Base-by-base conservation (phyloP, 2,888 invertebrate species). In the Dryocosmus kuriphilus region DNA sequence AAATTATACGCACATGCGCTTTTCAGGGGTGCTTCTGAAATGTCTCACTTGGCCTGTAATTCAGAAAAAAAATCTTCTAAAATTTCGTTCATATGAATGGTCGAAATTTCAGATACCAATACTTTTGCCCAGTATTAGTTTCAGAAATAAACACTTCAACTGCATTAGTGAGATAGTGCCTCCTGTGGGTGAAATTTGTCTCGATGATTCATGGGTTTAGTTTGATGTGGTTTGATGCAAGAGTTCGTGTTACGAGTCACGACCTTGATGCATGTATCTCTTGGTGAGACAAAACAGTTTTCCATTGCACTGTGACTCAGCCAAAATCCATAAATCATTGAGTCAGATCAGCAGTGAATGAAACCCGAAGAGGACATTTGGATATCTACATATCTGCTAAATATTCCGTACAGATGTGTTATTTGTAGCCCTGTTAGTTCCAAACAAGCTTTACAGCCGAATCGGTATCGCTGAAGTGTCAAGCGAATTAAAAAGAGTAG, bases 371-470 rank as follows among this genome's bases (percentile, higher is more conserved):
- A 35, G 62, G 65, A 38, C 65, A 65, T 65, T 65, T 65, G 41
- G 16, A 65, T 65, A 65, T 65, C 62, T 61, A 8, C 27, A 41
- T 51, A 51, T 51, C 51, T 63, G 62, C 62, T 63, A 63, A 63
- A 63, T 63, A 63, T 63, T 63, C 38, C 24, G 24, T 38, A 24
- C 22, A 14, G 35, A 35, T 41, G 16, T 63, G 62, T 63, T 63
- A 63, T 63, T 35, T 63, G 62, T 63, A 35, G 62, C 62, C 22
- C 62, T 63, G 32, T n/a, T n/a, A n/a, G n/a, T 63, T 63, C 62
- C 62, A 63, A 63, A 35, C 62, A 63, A 63, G 35, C 35, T 63
- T 63, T 35, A 35, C 61, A 35, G n/a, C 30, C 62, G 35, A 35
- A 32, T 63, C 32, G 14, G 6, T 46, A 46, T 46, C 61, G 30